phyloP scores from a whole-genome alignment of 2,888 invertebrate species.

The Eilema sororculum region DNA sequence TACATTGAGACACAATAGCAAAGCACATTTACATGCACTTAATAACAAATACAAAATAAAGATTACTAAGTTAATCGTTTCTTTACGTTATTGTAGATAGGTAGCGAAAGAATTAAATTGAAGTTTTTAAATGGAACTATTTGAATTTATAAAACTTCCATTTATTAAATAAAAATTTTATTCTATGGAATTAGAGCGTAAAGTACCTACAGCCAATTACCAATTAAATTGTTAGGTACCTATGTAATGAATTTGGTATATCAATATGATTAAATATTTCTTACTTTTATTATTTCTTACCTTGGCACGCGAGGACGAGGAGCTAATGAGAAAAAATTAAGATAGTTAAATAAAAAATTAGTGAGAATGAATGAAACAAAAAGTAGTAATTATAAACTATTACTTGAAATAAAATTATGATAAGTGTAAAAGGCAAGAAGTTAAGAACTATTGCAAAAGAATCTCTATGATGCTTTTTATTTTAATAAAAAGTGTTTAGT shows the following conservation, averaged over 20 bases:
- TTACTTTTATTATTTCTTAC: slow-evolving; percentile 43
- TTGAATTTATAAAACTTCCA: background rate
- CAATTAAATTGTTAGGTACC: too few relatives aligned
- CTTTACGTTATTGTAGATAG: too few relatives aligned
- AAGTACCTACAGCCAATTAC: background rate
- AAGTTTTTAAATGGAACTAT: background rate
- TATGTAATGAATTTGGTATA: too few relatives aligned
- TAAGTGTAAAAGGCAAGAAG: background rate
- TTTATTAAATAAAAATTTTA: background rate
- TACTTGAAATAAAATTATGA: background rate
- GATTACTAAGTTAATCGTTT: too few relatives aligned
- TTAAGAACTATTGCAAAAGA: background rate
- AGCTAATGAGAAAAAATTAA: slow-evolving; percentile 17
- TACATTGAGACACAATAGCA: too few relatives aligned
- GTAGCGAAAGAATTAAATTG: too few relatives aligned
- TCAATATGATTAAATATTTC: too few relatives aligned
- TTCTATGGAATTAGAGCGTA: background rate
- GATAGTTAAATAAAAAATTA: background rate
- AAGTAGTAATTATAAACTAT: background rate
- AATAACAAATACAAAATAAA: too few relatives aligned
- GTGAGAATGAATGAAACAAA: background rate
- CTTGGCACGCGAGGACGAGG: slow-evolving; percentile 48
- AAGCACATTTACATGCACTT: too few relatives aligned
- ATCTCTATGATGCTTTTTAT: too few relatives aligned
- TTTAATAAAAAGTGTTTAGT: background rate